Conservation (phyloP, 2,113 vertebrate species). For the Lates calcarifer region DNA sequence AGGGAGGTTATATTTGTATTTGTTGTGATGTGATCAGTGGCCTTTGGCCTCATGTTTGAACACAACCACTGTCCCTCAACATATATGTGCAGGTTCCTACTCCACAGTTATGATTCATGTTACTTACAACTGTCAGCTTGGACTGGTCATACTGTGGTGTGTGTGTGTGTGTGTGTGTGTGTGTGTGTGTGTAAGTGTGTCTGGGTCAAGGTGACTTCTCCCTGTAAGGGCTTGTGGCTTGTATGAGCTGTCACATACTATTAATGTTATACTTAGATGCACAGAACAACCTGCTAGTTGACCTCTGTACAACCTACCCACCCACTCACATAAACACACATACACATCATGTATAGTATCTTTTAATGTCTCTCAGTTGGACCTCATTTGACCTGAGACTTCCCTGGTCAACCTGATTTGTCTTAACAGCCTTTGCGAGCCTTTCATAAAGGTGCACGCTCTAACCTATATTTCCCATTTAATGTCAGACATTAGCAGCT, state of each 20-base stretch:
- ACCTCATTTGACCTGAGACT: slow-evolving; percentile 11
- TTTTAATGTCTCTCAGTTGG: background rate
- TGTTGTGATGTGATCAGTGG: background rate
- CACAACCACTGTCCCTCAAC: background rate
- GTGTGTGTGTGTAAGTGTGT: no score
- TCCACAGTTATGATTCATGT: slow-evolving; percentile 11
- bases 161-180: background rate
- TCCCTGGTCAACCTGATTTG: slow-evolving; percentile 34
- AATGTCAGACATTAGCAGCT: slow-evolving; percentile 53
- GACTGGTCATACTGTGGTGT: background rate
- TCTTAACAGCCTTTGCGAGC: slow-evolving; percentile 27
- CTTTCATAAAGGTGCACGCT: slow-evolving; percentile 3
- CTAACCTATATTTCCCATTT: slow-evolving; percentile 35
- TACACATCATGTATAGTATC: background rate
- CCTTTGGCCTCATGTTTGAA: background rate
- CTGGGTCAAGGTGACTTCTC: slow-evolving; percentile 40
- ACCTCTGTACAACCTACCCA: background rate
- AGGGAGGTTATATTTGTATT: background rate
- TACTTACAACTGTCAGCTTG: slow-evolving; percentile 1
- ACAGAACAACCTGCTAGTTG: background rate
- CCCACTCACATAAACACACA: background rate
- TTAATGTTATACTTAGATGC: slow-evolving; percentile 16
- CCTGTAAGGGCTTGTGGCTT: slow-evolving; percentile 13
- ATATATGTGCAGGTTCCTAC: background rate
- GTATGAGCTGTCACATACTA: slow-evolving; percentile 29